Base-by-base conservation (phyloP, 2,888 invertebrate genomes). In the Ormia ochracea region DNA sequence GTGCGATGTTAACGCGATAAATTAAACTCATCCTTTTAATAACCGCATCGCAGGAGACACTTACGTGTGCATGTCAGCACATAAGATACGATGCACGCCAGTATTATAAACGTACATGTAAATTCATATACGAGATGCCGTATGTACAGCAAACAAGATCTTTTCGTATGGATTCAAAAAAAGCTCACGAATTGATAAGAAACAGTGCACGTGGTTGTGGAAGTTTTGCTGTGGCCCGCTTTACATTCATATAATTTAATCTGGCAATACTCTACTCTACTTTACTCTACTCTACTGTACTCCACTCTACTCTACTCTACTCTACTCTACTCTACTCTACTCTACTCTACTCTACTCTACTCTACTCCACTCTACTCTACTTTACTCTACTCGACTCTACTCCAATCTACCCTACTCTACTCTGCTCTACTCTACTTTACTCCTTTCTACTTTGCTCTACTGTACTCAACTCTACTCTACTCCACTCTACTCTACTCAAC, bases 11-110 rank as follows among this genome's bases (percentile, higher is more conserved):
- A 50, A 52, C 52, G 23, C 61, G 17, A 61, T 72, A 72, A 72
- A 72, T 72, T 61, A 43, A 72, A 23, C 52, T 72, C 52, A 52
- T 52, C 28, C 61, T 61, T 72, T 52, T 72, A 52, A 41, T 61
- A 61, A 61, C 52, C 43, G 31, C 59, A 70, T 4, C 36, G 48
- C 19, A 33, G 21, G 14, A 19, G 26, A 41, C 14, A 43, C 23
- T 38, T 38, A 5, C 19, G 10, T 43, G 19, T 45, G 3, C 19
- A n/a, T 28, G 28, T n/a, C n/a, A n/a, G 14, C 3, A 9, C 14
- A 50, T 4, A 1, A 26, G 9, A 26, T 7, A 48, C 23, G 23
- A 26, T n/a, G 7, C 5, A 26, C 7, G 23, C 4, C 12, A 36
- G 33, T 6, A 5, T 54, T 33, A 38, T 23, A 23, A 36, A n/a